Evolutionary conservation across 2,888 invertebrate genomes (phyloP).

Genomic region (Oscheius sp.): DNA sequence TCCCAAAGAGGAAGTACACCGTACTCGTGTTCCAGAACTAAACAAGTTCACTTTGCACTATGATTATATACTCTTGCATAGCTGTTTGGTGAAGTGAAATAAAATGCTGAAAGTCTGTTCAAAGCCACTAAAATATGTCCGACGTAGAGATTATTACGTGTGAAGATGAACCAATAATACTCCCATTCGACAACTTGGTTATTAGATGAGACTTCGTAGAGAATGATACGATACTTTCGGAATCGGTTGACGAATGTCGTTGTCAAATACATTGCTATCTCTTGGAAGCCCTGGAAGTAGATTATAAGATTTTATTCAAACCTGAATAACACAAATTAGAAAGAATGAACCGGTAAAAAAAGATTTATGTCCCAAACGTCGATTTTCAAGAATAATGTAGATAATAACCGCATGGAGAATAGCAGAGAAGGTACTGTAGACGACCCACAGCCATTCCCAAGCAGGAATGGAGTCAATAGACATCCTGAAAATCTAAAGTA

Average conservation of each 20-base stretch:
- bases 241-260: not conserved
- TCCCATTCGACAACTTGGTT: not conserved
- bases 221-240: not conserved
- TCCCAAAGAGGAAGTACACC: not conserved
- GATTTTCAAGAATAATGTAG: not conserved
- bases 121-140: not conserved
- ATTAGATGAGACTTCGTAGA: not conserved
- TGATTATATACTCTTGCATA: not conserved
- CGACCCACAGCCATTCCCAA: slow-evolving; percentile 2
- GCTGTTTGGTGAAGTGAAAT: not conserved
- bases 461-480: not conserved
- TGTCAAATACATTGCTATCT: not conserved
- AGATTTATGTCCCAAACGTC: not conserved
- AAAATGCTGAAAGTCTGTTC: not conserved
- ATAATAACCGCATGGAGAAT: not conserved
- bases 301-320: not conserved
- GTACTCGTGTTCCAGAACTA: not conserved
- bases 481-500: too few species aligned
- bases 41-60: not conserved
- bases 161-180: not conserved
- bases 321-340: not conserved
- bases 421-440: not conserved
- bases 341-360: not conserved
- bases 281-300: not conserved
- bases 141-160: slow-evolving; percentile 1